These are phyloP conservation scores for Archivesica marissinica DNA, from an alignment of 1,140 invertebrate species.

Conservation along the genomic window DNA sequence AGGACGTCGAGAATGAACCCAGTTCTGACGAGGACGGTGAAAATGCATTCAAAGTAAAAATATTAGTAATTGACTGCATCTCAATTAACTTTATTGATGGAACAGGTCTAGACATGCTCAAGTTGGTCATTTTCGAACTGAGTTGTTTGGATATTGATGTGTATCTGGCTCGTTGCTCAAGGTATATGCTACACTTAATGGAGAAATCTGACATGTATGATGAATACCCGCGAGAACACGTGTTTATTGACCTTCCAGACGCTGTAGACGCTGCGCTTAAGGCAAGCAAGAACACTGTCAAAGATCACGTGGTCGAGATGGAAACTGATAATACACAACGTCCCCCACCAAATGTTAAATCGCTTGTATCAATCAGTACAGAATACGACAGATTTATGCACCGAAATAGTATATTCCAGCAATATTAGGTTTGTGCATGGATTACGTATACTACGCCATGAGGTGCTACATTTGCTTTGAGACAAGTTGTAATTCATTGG, in stretches of 20 bases:
- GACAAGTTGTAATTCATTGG: no score
- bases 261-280: conserved; percentile 43
- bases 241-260: conserved; percentile 66
- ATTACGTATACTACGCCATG: no score
- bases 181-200: conserved; percentile 51
- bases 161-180: conserved; percentile 59
- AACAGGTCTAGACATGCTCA: conserved; percentile 75
- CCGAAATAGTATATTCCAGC: conserved; percentile 41
- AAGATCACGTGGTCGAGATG: conserved; percentile 24
- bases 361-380: neutral
- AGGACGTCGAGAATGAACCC: conserved; percentile 9
- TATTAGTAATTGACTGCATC: conserved; percentile 80
- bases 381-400: conserved; percentile 48
- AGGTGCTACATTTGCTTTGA: no score
- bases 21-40: conserved; percentile 22
- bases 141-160: conserved; percentile 57
- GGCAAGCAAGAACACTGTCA: neutral
- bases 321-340: neutral
- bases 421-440: no score
- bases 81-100: conserved; percentile 78
- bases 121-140: conserved; percentile 65
- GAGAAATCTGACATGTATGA: conserved; percentile 65
- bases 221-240: conserved; percentile 41
- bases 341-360: neutral
- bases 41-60: conserved; percentile 53